Evolutionary conservation across 2,888 invertebrate genomes (phyloP), one percentile per base, ranked within the genome.

Genomic region (Aspidiotus rigidus): DNA sequence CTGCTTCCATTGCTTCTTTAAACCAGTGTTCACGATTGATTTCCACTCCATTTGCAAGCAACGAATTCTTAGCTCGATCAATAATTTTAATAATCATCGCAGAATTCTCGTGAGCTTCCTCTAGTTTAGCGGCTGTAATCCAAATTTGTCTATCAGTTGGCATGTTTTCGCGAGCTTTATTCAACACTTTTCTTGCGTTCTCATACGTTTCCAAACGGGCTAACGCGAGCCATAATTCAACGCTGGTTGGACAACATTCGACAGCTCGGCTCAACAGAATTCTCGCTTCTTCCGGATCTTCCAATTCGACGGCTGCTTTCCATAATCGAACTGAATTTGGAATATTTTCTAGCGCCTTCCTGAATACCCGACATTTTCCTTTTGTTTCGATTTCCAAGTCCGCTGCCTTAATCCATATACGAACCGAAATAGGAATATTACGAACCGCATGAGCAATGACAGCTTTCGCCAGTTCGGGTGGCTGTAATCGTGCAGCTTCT

Each of bases 11-110:
- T 0, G 97, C 98, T 79, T 98, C 97, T 78, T 95, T 95, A 77
- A 99, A 89, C 99, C 99, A 99, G 74, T 95, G 95, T 74, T 99
- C 98, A 6, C 99, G 81, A 78, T 98, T 98, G 67, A 99, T 95
- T 79, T 99, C 99, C 0, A 99, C 99, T 17, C 95, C 95, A 77
- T 98, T 99, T 0, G 93, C 89, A 70, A 87, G 87, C 11, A 99
- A 81, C 0, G 98, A 97, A 0, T 90, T 85, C 69, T 90, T 84
- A 11, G 93, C 93, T 76, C 96, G 85, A 76, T 93, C 93, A 73
- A 94, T 88, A 73, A 95, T 94, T 79, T 90, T 92, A 73, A 92
- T 92, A 0, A 94, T 94, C 93, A 94, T 93, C 74, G 88, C 86
- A 56, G 86, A 88, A 77, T 96, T 97, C 78, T 87, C 96, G 77